Conservation (phyloP, 2,797 vertebrate species). For the Sciurus vulgaris region DNA sequence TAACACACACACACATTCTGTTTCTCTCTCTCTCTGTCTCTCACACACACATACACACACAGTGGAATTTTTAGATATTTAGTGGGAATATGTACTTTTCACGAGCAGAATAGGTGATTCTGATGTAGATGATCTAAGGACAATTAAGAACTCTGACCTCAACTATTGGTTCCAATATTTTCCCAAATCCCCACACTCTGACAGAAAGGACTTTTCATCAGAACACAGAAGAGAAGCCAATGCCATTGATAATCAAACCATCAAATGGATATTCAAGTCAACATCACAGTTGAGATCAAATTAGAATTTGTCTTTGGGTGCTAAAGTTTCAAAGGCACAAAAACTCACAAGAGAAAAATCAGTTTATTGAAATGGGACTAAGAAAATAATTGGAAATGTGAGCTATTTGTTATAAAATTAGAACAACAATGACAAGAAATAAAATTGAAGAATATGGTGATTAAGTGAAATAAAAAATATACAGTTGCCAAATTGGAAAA, state of each 20-base stretch:
- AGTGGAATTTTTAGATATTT: not conserved
- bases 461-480: not conserved
- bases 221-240: not conserved
- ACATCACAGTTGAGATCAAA: not conserved
- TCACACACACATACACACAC: no score
- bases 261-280: not conserved
- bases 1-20: not conserved
- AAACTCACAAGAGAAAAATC: not conserved
- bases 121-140: not conserved
- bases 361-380: conserved; percentile 35
- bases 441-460: not conserved
- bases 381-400: not conserved
- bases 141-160: conserved; percentile 23
- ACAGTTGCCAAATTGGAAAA: not conserved
- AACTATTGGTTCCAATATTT: not conserved
- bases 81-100: not conserved
- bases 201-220: not conserved
- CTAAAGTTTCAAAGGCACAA: not conserved
- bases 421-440: not conserved
- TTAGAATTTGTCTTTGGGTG: not conserved
- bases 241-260: not conserved
- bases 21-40: no score
- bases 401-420: conserved; percentile 18
- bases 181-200: not conserved
- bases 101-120: not conserved